Conservation (phyloP, 1,140 invertebrate species). For the Melipona quadrifasciata region DNA sequence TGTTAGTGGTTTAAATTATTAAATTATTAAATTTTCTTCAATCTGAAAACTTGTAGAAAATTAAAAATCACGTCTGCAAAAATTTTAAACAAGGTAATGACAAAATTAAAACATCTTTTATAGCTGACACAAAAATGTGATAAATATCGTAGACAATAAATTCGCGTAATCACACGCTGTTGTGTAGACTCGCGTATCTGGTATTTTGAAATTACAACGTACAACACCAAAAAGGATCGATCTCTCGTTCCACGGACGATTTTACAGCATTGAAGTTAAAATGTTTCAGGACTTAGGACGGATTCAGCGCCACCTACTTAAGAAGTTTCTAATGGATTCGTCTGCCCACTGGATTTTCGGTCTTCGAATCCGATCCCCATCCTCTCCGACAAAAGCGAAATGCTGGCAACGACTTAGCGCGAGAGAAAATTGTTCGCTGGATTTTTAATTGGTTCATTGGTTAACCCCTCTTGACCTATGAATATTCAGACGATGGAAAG, state of each 20-base stretch:
- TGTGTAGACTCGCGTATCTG: background rate
- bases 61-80: too few species aligned
- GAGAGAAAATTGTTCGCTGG: background rate
- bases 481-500: background rate
- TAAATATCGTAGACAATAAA: background rate
- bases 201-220: background rate
- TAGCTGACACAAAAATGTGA: background rate
- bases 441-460: slow-evolving; percentile 11
- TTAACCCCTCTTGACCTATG: background rate
- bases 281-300: background rate
- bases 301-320: background rate
- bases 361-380: background rate
- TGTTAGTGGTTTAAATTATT: too few species aligned
- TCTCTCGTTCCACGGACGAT: background rate
- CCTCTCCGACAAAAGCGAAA: background rate
- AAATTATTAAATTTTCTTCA: too few species aligned
- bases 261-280: background rate
- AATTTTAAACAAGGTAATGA: too few species aligned
- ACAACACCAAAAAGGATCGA: background rate
- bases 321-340: background rate
- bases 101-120: too few species aligned
- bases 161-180: background rate
- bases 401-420: background rate
- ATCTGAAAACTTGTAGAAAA: too few species aligned
- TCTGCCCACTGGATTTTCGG: background rate